Percentiles rank a stretch among this genome's conserved stretches.
Evolutionary conservation across 2,797 vertebrate genomes (phyloP).

Genomic region (Amniataba percoides): DNA sequence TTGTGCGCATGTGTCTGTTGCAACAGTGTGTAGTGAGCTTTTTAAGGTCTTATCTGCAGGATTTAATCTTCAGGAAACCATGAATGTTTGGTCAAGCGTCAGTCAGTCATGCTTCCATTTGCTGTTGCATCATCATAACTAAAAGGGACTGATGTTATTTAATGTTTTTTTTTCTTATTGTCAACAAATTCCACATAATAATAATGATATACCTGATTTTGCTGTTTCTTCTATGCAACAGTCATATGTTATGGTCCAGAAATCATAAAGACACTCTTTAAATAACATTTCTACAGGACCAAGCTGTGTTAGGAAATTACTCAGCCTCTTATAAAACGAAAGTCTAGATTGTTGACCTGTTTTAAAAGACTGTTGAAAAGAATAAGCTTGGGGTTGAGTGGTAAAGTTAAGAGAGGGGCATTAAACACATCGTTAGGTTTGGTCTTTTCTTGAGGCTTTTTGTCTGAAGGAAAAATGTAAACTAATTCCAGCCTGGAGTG

Average conservation of each 20-base stretch:
- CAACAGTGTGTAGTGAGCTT: conserved; percentile 3
- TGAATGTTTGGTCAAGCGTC: too few species aligned
- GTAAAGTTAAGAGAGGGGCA: background rate
- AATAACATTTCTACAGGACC: background rate
- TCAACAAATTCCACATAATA: conserved; percentile 2
- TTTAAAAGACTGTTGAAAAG: background rate
- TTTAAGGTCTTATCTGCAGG: conserved; percentile 17
- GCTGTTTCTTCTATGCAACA: background rate
- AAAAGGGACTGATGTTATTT: background rate
- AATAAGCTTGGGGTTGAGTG: background rate
- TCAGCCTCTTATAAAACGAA: background rate
- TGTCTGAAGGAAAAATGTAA: background rate
- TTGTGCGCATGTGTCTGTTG: conserved; percentile 1
- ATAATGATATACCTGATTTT: too few species aligned
- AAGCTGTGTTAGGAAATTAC: background rate
- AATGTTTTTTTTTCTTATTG: background rate
- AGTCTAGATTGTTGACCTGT: background rate
- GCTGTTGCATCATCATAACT: background rate
- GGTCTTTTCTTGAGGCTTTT: background rate
- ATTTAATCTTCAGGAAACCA: conserved; percentile 12
- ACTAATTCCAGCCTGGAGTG: background rate
- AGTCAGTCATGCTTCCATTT: background rate
- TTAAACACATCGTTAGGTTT: too few species aligned
- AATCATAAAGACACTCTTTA: background rate
- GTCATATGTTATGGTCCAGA: background rate